phyloP scores from a whole-genome alignment of 2,113 vertebrate genomes.

The Channa argus region DNA sequence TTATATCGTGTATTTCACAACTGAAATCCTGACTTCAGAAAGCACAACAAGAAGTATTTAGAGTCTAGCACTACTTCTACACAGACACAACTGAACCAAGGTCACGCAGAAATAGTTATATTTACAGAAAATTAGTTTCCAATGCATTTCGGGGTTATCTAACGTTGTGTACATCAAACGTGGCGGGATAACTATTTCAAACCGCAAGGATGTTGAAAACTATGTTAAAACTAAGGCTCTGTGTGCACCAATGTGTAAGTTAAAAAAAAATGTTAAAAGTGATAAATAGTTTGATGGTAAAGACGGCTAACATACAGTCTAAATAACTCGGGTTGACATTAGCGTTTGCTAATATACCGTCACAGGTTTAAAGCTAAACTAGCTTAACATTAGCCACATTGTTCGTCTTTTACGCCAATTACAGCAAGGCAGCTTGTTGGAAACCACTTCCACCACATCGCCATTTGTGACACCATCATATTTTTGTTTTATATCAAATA shows the following conservation, averaged over 20 bases:
- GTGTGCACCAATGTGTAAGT: neutral
- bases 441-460: fast-evolving
- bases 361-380: conserved; percentile 10
- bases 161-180: conserved; percentile 13
- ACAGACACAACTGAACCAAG: conserved; percentile 21
- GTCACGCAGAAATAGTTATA: neutral
- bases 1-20: no score
- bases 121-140: neutral
- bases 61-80: no score
- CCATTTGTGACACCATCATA: neutral
- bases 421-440: neutral
- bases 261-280: neutral
- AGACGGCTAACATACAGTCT: conserved; percentile 12
- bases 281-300: neutral
- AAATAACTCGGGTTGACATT: conserved; percentile 27
- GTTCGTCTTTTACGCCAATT: conserved; percentile 9
- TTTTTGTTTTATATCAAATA: conserved; percentile 21
- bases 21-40: no score
- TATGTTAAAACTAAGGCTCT: no score
- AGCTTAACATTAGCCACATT: neutral
- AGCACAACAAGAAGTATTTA: no score
- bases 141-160: neutral
- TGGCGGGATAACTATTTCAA: conserved; percentile 46
- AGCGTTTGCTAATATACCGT: conserved; percentile 10
- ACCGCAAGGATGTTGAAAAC: neutral